Percentiles rank a stretch among this genome's conserved stretches.
phyloP scores from a whole-genome alignment of 2,797 vertebrate genomes.

The Hydrocynus forskahlii region DNA sequence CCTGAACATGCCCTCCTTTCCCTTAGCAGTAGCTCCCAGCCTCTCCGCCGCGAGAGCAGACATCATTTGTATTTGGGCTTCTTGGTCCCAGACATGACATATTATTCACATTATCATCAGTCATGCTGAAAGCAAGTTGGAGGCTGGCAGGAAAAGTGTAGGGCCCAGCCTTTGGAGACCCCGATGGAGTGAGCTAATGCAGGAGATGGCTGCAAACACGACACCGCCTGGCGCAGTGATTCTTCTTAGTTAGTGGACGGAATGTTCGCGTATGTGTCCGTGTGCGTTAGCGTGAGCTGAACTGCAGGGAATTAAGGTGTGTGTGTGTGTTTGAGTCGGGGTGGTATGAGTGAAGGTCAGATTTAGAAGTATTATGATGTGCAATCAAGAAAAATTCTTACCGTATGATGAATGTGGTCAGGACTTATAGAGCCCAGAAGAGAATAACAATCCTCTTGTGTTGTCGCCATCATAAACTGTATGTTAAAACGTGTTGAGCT shows the following conservation, averaged over 20 bases:
- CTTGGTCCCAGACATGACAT: slow-evolving; percentile 54
- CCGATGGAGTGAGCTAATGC: slow-evolving; percentile 6
- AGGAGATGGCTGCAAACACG: slow-evolving; percentile 7
- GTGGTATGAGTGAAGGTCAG: too few species aligned
- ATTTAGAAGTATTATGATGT: too few species aligned
- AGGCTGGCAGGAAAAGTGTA: slow-evolving; percentile 40
- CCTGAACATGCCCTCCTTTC: neutral
- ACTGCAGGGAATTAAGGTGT: neutral
- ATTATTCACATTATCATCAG: slow-evolving; percentile 59
- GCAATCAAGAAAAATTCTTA: too few species aligned
- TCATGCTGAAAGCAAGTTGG: slow-evolving; percentile 39
- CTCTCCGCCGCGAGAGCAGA: slow-evolving; percentile 2
- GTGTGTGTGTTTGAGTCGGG: neutral
- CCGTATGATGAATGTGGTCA: too few species aligned
- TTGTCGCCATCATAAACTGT: too few species aligned
- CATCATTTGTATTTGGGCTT: neutral
- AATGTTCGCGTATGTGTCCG: neutral
- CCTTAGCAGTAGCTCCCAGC: slow-evolving; percentile 6
- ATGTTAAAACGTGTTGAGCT: too few species aligned
- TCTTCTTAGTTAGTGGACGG: slow-evolving; percentile 7
- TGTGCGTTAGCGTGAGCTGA: neutral
- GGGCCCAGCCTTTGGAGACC: slow-evolving; percentile 1
- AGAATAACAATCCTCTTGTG: too few species aligned
- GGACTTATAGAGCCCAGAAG: too few species aligned
- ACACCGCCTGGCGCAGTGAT: neutral